Evolutionary conservation across 2,888 invertebrate species (phyloP).

Genomic region (Tenthredo amoena): DNA sequence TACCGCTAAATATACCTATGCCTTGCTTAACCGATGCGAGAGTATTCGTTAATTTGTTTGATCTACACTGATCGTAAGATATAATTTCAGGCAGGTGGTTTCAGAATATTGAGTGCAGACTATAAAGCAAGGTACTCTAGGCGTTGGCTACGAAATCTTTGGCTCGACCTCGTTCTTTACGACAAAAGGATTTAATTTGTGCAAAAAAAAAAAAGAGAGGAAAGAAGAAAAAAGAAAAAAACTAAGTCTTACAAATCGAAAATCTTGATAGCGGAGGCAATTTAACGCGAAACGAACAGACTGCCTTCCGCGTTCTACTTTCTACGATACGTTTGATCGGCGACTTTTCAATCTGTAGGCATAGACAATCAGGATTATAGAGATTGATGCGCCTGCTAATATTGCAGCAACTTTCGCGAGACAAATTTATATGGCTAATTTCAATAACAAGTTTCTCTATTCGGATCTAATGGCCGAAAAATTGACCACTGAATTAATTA

Average conservation of each 20-base stretch:
- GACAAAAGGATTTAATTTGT: slow-evolving; percentile 32
- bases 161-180: slow-evolving; percentile 29
- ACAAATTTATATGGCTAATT: slow-evolving; percentile 17
- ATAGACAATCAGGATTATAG: slow-evolving; percentile 35
- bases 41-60: slow-evolving; percentile 18
- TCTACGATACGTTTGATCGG: slow-evolving; percentile 48
- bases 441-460: neutral
- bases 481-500: neutral
- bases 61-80: slow-evolving; percentile 4
- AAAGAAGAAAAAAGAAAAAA: neutral
- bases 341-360: slow-evolving; percentile 39
- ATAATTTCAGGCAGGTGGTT: slow-evolving; percentile 7
- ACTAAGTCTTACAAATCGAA: slow-evolving; percentile 39
- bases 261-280: slow-evolving; percentile 47
- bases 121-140: neutral
- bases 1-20: slow-evolving; percentile 13
- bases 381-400: slow-evolving; percentile 26
- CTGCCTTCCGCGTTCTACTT: slow-evolving; percentile 46
- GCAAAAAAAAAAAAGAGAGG: neutral
- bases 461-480: slow-evolving; percentile 1
- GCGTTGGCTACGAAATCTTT: slow-evolving; percentile 6
- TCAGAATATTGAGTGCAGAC: neutral
- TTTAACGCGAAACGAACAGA: slow-evolving; percentile 41
- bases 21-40: neutral
- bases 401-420: slow-evolving; percentile 36